phyloP scores from a whole-genome alignment of 2,888 invertebrate species.

The Dorcus parallelipipedus region DNA sequence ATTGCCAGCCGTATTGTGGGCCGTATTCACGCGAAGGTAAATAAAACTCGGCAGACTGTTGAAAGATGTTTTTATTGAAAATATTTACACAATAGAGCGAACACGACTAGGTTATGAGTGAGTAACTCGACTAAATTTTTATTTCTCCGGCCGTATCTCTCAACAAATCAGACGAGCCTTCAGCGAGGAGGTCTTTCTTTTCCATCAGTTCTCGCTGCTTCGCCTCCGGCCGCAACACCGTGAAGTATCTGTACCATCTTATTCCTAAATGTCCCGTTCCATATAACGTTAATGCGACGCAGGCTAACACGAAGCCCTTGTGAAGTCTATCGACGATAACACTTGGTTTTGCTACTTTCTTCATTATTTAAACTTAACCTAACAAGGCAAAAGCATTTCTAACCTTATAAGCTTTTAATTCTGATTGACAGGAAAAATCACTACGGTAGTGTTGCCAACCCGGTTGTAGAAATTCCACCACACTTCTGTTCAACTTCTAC shows the following conservation, averaged over 20 bases:
- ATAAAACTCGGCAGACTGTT: neutral
- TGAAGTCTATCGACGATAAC: slow-evolving; percentile 52
- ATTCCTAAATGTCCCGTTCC: slow-evolving; percentile 50
- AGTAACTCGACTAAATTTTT: neutral
- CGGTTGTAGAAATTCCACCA: no score
- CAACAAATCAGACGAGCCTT: slow-evolving; percentile 46
- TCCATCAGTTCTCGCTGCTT: slow-evolving; percentile 45
- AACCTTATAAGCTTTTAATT: no score
- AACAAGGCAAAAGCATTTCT: no score
- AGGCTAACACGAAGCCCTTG: slow-evolving; percentile 54
- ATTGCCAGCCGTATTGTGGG: no score
- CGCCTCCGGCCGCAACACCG: slow-evolving; percentile 49
- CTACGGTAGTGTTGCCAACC: no score
- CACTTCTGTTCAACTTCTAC: no score
- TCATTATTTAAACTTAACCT: slow-evolving; percentile 31
- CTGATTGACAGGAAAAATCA: no score
- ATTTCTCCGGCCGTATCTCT: slow-evolving; percentile 41
- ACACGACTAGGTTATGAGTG: neutral
- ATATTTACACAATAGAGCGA: no score
- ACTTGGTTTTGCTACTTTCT: slow-evolving; percentile 43
- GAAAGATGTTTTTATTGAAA: neutral
- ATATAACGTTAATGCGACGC: slow-evolving; percentile 55
- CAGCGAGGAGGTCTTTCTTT: slow-evolving; percentile 48
- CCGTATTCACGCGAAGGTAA: no score
- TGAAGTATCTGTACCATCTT: slow-evolving; percentile 52